Evolutionary conservation across 23 tunicate genomes (phyloP).

Genomic region (Botrylloides violaceus): DNA sequence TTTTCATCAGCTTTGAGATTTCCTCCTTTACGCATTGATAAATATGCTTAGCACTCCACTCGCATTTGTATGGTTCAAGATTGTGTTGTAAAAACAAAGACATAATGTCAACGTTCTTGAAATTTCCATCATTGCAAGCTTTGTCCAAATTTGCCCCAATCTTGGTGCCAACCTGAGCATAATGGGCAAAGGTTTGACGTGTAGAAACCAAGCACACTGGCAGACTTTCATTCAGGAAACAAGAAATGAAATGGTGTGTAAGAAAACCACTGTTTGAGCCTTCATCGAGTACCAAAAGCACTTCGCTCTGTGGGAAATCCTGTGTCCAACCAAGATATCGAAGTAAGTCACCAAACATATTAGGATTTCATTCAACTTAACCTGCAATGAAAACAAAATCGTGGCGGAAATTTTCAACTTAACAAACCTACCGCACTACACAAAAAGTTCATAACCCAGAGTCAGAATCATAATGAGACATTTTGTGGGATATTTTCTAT

Average conservation of each 20-base stretch:
- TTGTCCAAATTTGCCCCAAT: slow-evolving; percentile 40
- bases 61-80: not conserved
- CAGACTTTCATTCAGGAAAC: slow-evolving; percentile 32
- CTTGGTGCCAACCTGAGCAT: slow-evolving; percentile 50
- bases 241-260: slow-evolving; percentile 52
- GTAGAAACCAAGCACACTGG: slow-evolving; percentile 38
- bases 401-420: not conserved
- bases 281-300: slow-evolving; percentile 30
- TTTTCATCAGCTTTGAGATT: not conserved
- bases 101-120: slow-evolving; percentile 25
- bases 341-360: slow-evolving; percentile 73
- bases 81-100: not conserved
- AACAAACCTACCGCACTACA: no score
- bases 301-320: slow-evolving; percentile 12
- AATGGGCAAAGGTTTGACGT: slow-evolving; percentile 54
- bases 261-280: slow-evolving; percentile 45
- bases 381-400: not conserved
- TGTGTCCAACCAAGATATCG: slow-evolving; percentile 42
- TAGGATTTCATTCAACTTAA: not conserved
- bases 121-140: not conserved
- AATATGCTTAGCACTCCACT: no score
- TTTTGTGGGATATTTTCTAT: not conserved
- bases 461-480: not conserved
- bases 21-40: not conserved
- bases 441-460: not conserved